Base-by-base conservation (phyloP, 2,888 invertebrate species). In the Phaonia tiefii region DNA sequence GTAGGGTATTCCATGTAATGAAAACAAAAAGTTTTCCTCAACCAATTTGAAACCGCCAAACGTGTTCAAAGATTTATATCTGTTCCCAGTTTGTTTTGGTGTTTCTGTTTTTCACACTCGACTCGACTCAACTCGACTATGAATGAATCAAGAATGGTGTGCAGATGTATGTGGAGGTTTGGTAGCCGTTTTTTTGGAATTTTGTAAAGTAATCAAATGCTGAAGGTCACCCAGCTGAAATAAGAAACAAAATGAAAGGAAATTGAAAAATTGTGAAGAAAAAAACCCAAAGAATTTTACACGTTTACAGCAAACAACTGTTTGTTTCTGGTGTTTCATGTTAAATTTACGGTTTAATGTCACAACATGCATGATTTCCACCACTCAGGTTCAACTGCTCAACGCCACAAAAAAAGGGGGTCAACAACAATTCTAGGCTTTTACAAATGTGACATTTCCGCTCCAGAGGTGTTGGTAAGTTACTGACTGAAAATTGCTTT, bases 361-460 rank as follows among this genome's bases (percentile, higher is more conserved):
- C 70, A 76, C 44, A 74, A 54, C 69, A 69, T 69, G 37, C 26
- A 10, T 67, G 69, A 73, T 65, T 76, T 76, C n/a, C n/a, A n/a
- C n/a, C n/a, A 56, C 54, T 67, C 56, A 31, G 71, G 65, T 54
- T 76, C 42, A n/a, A 31, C 49, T 46, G n/a, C n/a, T n/a, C n/a
- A n/a, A 22, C 20, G 20, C 26, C 13, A n/a, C 22, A 54, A 75
- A 37, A 74, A 74, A 80, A 80, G 58, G 74, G 73, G 76, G 80
- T 80, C 76, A 80, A 44, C 31, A 31, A 8, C 31, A 31, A 31
- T 44, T 76, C 42, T 60, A 42, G 63, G 20, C 63, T 63, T 22
- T 17, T 39, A 77, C 80, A 80, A 80, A 80, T 77, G 80, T 80
- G 80, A 80, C 80, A 80, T 77, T 80, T 80, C 80, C 80, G 80